Evolutionary conservation across 2,797 vertebrate species (phyloP), one percentile per base, ranked within the genome.

Genomic region (Danio choprae): DNA sequence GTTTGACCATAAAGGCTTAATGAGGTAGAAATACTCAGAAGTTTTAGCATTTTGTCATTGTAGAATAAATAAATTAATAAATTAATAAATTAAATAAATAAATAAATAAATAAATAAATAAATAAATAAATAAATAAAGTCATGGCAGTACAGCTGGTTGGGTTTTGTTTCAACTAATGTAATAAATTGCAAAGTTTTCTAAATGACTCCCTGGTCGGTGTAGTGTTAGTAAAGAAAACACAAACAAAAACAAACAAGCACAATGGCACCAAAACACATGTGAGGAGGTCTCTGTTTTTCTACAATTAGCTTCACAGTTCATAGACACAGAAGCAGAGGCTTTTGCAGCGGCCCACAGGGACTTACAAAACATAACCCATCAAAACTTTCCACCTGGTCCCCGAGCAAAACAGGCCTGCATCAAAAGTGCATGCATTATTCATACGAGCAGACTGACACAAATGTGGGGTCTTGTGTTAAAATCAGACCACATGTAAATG

Each of bases 341-440:
- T 83, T 87, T 85, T 79, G 29, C 11, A 0, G 71, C 51, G 74
- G 80, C 88, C 84, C 59, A 1, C 74, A 86, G 86, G 87, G 89
- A 56, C 60, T 29, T 29, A 20, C 75, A 50, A 87, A 90, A 87
- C 85, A 85, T 82, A 77, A 87, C 86, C 83, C 85, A 90, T 89
- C 86, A 89, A 90, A 91, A 29, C 80, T 88, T 88, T 87, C 84
- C 86, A 90, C 88, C 82, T 75, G 87, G 86, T 90, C 89, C 88
- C 85, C 29, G 13, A 89, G 83, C 87, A 89, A 90, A 86, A 91
- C 90, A 89, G 89, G 88, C 88, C 84, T 86, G 81, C 73, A 74
- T 83, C 82, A 87, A 82, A 78, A 83, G 56, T 18, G 22, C 75
- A 91, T 91, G 81, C 79, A 91, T 91, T 90, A 92, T 92, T 90